Conservation (phyloP, 1,140 invertebrate genomes). For the Oreohelix idahoensis region DNA sequence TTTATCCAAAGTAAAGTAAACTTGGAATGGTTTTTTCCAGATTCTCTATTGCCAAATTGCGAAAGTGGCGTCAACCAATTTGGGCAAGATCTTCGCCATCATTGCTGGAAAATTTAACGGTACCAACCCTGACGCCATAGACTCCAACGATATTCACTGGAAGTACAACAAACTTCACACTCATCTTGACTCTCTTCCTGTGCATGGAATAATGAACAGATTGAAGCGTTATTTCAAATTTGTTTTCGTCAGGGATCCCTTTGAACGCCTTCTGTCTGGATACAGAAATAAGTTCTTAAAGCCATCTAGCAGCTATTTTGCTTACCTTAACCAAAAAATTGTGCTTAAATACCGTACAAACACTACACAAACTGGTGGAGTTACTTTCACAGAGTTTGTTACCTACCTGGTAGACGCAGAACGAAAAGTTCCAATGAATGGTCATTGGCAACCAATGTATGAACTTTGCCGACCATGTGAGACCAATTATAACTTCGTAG, state of each 20-base stretch:
- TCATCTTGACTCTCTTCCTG: slow-evolving; percentile 75
- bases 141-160: slow-evolving; percentile 45
- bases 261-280: slow-evolving; percentile 91
- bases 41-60: slow-evolving; percentile 93
- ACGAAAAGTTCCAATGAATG: slow-evolving; percentile 32
- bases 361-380: slow-evolving; percentile 2
- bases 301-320: slow-evolving; percentile 80
- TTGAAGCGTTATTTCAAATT: slow-evolving; percentile 84
- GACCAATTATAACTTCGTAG: slow-evolving; percentile 41
- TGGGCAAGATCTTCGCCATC: slow-evolving; percentile 91
- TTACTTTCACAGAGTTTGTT: slow-evolving; percentile 31
- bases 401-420: slow-evolving; percentile 10
- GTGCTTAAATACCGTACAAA: slow-evolving; percentile 68
- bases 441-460: slow-evolving; percentile 41
- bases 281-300: slow-evolving; percentile 89
- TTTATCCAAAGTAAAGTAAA: too few relatives aligned
- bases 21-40: too few relatives aligned
- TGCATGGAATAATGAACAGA: slow-evolving; percentile 76
- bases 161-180: slow-evolving; percentile 41
- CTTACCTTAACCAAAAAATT: slow-evolving; percentile 84
- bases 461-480: slow-evolving; percentile 39
- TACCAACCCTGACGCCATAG: slow-evolving; percentile 43
- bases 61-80: slow-evolving; percentile 94
- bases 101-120: slow-evolving; percentile 76
- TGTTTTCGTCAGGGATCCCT: slow-evolving; percentile 90